Evolutionary conservation across 2,797 vertebrate genomes (phyloP), one percentile per base, ranked within the genome.

Genomic region (Crypturellus tataupa): DNA sequence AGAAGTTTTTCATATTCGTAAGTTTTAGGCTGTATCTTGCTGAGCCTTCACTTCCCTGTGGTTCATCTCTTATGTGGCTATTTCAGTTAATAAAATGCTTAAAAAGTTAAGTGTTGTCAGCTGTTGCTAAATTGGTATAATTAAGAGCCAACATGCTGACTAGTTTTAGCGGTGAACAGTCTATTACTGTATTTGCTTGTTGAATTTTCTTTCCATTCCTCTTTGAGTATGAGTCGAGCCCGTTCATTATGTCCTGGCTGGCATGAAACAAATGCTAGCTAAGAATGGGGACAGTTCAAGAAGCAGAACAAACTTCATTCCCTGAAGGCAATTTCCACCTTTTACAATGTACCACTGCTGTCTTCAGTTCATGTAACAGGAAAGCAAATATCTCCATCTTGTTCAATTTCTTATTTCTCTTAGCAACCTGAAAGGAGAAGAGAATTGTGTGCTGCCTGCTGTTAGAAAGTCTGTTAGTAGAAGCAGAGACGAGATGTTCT

Each of bases 81-180:
- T 79, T 85, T 85, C 78, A 84, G 76, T 40, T 39, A 85, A 67
- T n/a, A 80, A 86, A 87, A 51, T 59, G 63, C 44, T 89, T 77
- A 46, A 87, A 64, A 85, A 80, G 55, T 47, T 35, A 76, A 62
- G 19, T 80, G 21, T 47, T 79, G 85, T 70, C 85, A 76, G 21
- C 72, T 89, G 10, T 87, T 85, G n/a, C 25, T 83, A 18, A 46
- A 25, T 12, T 65, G 31, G 27, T 23, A 8, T 75, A 37, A 35
- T 60, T 33, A 49, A 53, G 55, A 89, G 25, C n/a, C 56, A 51
- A 70, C 59, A 47, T 86, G 73, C 5, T 79, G 73, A 37, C 76
- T 87, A 58, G 10, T 59, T 92, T 84, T 60, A 46, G 53, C 17
- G 19, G 53, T 31, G 53, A 55, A 31, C 27, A 78, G 37, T 75